These are phyloP conservation scores for Choristoneura fumiferana DNA, from an alignment of 1,140 invertebrate species.

Conservation along the genomic window DNA sequence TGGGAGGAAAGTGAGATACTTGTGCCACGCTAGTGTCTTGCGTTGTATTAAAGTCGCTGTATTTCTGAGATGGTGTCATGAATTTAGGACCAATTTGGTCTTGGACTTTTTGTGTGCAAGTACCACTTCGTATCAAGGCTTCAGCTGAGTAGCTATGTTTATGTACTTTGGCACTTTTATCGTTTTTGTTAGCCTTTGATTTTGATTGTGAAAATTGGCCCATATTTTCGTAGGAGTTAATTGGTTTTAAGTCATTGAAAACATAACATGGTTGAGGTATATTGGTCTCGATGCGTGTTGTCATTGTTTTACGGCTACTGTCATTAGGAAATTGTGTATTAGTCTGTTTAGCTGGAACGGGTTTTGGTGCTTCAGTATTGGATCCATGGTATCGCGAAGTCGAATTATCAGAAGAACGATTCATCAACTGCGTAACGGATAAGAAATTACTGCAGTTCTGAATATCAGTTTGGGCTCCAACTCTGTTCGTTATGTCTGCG, in stretches of 20 bases:
- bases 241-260: constrained; percentile 57
- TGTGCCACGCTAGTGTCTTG: constrained; percentile 65
- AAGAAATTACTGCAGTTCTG: constrained; percentile 68
- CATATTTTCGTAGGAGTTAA: constrained; percentile 50
- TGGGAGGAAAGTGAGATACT: constrained; percentile 68
- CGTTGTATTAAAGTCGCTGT: constrained; percentile 52
- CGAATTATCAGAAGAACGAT: constrained; percentile 62
- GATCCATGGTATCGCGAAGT: constrained; percentile 48
- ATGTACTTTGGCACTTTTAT: constrained; percentile 61
- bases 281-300: constrained; percentile 47
- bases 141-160: constrained; percentile 72
- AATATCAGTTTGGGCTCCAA: constrained; percentile 45
- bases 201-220: constrained; percentile 54
- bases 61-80: constrained; percentile 56
- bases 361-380: constrained; percentile 47
- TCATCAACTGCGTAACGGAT: constrained; percentile 71
- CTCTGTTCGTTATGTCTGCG: constrained; percentile 45
- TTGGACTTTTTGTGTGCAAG: constrained; percentile 60
- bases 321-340: constrained; percentile 44
- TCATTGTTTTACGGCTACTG: constrained; percentile 46
- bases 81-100: constrained; percentile 55
- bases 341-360: constrained; percentile 47
- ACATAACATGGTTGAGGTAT: constrained; percentile 56
- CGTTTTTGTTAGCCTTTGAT: constrained; percentile 53
- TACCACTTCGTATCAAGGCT: constrained; percentile 62